These are phyloP conservation scores for Zootoca vivipara DNA, from an alignment of 2,113 vertebrate species.

Conservation along the genomic window DNA sequence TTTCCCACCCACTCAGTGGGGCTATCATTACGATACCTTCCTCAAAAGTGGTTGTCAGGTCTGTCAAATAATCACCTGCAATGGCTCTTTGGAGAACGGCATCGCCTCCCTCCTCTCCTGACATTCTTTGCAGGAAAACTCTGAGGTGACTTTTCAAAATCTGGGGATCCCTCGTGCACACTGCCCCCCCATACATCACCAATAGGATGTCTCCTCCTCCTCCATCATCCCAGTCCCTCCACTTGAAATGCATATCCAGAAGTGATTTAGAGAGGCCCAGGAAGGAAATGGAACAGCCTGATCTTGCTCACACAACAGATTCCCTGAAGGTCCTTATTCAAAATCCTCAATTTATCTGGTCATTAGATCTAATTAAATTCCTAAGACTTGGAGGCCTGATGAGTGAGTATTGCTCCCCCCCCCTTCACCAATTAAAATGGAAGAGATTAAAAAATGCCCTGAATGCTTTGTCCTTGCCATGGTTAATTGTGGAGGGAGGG, in stretches of 20 bases:
- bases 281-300: conserved; percentile 49
- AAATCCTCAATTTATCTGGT: conserved; percentile 72
- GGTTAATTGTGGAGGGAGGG: conserved; percentile 15
- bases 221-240: background rate
- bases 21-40: background rate
- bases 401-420: conserved; percentile 60
- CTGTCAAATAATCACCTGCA: conserved; percentile 1
- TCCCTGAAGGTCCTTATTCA: conserved; percentile 64
- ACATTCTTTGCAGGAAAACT: background rate
- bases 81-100: background rate
- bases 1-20: background rate
- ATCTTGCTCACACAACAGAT: conserved; percentile 54
- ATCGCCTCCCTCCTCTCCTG: background rate
- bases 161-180: background rate
- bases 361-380: conserved; percentile 76
- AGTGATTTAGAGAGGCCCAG: background rate
- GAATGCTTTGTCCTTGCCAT: conserved; percentile 50
- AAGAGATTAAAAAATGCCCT: conserved; percentile 64
- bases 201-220: background rate
- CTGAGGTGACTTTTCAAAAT: background rate
- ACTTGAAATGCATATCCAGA: background rate
- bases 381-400: conserved; percentile 59
- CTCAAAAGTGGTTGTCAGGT: background rate
- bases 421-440: conserved; percentile 66
- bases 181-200: background rate